Percentiles rank a stretch among this genome's conserved stretches.
These are phyloP conservation scores for Bombus superbus DNA, from an alignment of 1,140 invertebrate species.

Conservation along the genomic window DNA sequence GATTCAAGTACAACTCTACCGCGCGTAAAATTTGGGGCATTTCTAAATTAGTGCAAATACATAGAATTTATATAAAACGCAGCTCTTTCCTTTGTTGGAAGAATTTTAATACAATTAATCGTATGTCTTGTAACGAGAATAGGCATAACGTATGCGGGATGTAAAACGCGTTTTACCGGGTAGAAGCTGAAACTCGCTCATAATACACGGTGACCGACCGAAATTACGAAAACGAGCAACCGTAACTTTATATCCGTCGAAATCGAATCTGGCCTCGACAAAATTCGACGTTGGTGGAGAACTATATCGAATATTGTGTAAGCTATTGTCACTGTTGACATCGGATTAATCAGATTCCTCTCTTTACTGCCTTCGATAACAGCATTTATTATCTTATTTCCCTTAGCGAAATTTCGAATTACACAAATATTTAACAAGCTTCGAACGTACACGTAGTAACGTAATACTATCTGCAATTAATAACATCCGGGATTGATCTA, in stretches of 20 bases:
- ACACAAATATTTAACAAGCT: neutral
- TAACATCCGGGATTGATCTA: neutral
- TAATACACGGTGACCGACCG: neutral
- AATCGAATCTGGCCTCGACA: constrained; percentile 39
- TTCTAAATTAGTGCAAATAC: no score
- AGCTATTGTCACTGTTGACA: constrained; percentile 14
- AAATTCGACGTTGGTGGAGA: constrained; percentile 12
- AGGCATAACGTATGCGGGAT: neutral
- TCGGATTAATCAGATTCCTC: constrained; percentile 12
- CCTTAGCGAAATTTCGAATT: neutral
- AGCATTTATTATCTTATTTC: neutral
- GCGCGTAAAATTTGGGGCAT: no score
- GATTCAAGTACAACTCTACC: no score
- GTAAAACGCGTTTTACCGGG: neutral
- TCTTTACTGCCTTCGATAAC: neutral
- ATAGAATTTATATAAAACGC: no score
- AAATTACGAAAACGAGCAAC: constrained; percentile 21
- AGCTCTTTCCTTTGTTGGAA: neutral
- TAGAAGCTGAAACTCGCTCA: neutral
- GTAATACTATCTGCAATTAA: neutral
- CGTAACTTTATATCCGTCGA: constrained; percentile 27
- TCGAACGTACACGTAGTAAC: neutral
- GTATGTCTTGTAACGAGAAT: neutral
- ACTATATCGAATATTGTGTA: constrained; percentile 38
- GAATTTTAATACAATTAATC: neutral